Conservation (phyloP, 2,797 vertebrate species). For the Rousettus madagascariensis region DNA sequence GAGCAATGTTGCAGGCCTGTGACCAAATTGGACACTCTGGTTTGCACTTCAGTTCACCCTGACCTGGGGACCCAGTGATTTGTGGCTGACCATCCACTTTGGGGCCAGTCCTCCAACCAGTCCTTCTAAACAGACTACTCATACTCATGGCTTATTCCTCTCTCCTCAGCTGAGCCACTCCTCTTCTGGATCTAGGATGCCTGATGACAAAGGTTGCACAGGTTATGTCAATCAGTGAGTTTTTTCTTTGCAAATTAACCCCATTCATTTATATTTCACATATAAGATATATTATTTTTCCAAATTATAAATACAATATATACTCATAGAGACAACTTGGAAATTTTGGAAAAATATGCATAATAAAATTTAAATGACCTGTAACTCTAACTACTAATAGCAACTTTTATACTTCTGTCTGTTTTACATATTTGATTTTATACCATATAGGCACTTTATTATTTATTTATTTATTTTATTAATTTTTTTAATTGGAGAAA, state of each 20-base stretch:
- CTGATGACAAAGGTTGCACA: background rate
- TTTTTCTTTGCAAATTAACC: background rate
- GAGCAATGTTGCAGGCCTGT: background rate
- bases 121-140: background rate
- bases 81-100: background rate
- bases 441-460: background rate
- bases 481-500: too few species aligned
- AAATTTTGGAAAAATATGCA: constrained; percentile 31
- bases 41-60: background rate
- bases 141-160: background rate
- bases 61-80: background rate
- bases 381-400: background rate
- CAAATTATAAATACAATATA: background rate
- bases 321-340: background rate
- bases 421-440: background rate
- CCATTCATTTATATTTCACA: background rate
- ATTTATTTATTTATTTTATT: background rate
- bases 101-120: background rate
- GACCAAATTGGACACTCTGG: background rate
- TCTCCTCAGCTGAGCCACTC: background rate
- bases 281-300: background rate
- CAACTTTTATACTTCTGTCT: background rate
- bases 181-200: background rate
- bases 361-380: background rate
- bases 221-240: background rate